Evolutionary conservation across 1,140 invertebrate species (phyloP).

Genomic region (Pseudachorutes palmiensis): DNA sequence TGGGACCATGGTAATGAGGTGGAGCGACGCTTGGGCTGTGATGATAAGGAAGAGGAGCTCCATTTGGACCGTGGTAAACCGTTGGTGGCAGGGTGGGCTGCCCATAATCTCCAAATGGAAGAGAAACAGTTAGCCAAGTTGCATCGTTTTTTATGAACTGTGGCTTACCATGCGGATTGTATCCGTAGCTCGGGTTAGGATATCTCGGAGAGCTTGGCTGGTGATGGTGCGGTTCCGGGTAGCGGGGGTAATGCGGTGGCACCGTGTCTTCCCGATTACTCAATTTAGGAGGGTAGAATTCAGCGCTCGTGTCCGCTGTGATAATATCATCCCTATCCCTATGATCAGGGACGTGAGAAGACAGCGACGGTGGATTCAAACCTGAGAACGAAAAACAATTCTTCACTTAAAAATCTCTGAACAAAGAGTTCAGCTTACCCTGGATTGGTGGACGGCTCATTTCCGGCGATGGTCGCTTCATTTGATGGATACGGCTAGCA

Average conservation of each 20-base stretch:
- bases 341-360: constrained; percentile 7
- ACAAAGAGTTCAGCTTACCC: not conserved
- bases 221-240: not conserved
- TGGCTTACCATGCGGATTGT: not conserved
- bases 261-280: not conserved
- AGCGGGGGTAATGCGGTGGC: not conserved
- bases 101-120: not conserved
- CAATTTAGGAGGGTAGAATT: not conserved
- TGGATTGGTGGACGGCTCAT: not conserved
- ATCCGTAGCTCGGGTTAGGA: not conserved
- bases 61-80: too few relatives aligned
- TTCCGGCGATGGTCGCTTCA: not conserved
- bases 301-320: constrained; percentile 1
- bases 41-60: not conserved
- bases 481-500: not conserved
- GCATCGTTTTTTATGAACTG: not conserved
- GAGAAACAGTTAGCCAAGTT: not conserved
- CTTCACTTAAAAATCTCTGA: not conserved
- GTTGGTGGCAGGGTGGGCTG: constrained; percentile 4
- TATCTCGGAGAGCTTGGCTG: not conserved
- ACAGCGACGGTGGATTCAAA: not conserved
- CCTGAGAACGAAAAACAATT: not conserved
- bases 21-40: not conserved
- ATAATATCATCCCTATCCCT: constrained; percentile 1
- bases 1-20: constrained; percentile 4